Percentiles rank a stretch among this genome's conserved stretches.
These are phyloP conservation scores for Acholoe squamosa DNA, from an alignment of 2,888 invertebrate species.

Conservation along the genomic window DNA sequence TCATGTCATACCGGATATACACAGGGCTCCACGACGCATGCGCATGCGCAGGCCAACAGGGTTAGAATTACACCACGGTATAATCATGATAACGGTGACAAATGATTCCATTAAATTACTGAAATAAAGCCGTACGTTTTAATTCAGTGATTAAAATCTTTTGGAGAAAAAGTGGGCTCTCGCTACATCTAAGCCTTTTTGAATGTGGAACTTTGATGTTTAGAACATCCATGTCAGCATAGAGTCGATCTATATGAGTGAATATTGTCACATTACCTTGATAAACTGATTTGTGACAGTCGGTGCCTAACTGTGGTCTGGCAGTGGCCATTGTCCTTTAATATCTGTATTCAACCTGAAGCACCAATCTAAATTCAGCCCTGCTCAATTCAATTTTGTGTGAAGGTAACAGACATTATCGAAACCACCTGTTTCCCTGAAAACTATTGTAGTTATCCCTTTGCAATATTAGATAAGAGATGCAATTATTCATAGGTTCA, in stretches of 20 bases:
- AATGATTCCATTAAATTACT: constrained; percentile 4
- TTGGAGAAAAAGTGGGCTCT: not conserved
- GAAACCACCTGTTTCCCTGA: too few relatives aligned
- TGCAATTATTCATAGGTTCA: too few relatives aligned
- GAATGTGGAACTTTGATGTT: constrained; percentile 2
- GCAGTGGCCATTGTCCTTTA: not conserved
- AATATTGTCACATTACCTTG: not conserved
- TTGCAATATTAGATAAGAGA: too few relatives aligned
- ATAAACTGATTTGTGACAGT: not conserved
- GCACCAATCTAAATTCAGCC: too few relatives aligned
- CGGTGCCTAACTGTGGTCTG: not conserved
- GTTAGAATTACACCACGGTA: constrained; percentile 4
- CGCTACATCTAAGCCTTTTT: not conserved
- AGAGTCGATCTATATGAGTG: not conserved
- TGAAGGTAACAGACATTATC: not conserved
- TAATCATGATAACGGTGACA: not conserved
- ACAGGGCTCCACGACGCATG: not conserved
- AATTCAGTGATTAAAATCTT: not conserved
- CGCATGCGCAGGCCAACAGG: not conserved
- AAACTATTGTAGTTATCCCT: too few relatives aligned
- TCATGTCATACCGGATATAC: not conserved
- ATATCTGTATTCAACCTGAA: not conserved
- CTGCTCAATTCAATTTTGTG: not conserved
- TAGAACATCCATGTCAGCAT: not conserved
- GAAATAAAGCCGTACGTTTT: not conserved